Conservation (phyloP, 2,888 invertebrate species). For the Drosophila kanekoi region DNA sequence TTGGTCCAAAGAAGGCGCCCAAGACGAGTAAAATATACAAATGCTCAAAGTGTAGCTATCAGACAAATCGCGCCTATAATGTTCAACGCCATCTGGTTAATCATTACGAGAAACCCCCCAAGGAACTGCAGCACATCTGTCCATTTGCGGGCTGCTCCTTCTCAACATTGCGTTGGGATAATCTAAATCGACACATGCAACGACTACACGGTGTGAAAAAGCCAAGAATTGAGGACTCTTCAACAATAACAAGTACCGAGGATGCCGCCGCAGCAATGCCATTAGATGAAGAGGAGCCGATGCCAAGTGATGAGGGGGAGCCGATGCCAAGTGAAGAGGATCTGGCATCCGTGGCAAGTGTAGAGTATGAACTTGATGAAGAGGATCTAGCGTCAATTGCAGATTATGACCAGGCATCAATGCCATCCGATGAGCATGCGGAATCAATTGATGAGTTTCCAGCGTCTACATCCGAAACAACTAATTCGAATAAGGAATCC, state of each 20-base stretch:
- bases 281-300: not conserved
- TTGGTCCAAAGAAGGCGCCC: constrained; percentile 11
- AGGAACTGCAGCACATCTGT: constrained; percentile 45
- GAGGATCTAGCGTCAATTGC: not conserved
- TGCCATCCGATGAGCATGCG: not conserved
- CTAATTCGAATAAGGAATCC: not conserved
- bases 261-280: not conserved
- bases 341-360: not conserved
- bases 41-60: constrained; percentile 41
- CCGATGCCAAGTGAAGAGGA: not conserved
- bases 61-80: constrained; percentile 45
- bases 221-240: not conserved
- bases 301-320: not conserved
- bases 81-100: constrained; percentile 41
- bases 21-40: constrained; percentile 20
- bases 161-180: constrained; percentile 48
- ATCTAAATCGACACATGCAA: constrained; percentile 33
- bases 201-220: constrained; percentile 23
- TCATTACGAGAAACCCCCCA: constrained; percentile 45
- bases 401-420: not conserved
- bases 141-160: constrained; percentile 28
- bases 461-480: not conserved
- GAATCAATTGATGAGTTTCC: constrained; percentile 10
- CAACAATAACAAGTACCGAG: not conserved
- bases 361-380: not conserved